These are phyloP conservation scores for Syngnathus rostellatus DNA, from an alignment of 2,797 vertebrate species.

Conservation along the genomic window DNA sequence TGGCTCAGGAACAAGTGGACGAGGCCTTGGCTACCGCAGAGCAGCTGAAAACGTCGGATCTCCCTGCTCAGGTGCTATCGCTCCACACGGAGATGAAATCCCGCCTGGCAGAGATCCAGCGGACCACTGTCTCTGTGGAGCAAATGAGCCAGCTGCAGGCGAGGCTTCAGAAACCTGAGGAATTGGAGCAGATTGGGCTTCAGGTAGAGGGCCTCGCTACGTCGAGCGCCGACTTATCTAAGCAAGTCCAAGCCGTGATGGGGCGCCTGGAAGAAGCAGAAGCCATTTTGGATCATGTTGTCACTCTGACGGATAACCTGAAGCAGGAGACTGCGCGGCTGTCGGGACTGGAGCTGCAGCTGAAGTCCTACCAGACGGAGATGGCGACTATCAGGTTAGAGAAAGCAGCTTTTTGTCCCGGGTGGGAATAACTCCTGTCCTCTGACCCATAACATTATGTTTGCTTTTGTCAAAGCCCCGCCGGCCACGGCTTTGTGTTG, in stretches of 20 bases:
- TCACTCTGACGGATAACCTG: constrained; percentile 27
- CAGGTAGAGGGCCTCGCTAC: constrained; percentile 43
- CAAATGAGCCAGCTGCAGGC: constrained; percentile 49
- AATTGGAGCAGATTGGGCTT: constrained; percentile 41
- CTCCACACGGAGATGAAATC: constrained; percentile 55
- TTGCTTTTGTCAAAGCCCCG: constrained; percentile 44
- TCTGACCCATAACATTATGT: constrained; percentile 52
- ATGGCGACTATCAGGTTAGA: constrained; percentile 51
- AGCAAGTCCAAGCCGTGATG: constrained; percentile 33
- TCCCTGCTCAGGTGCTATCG: constrained; percentile 55
- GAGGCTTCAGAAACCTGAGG: constrained; percentile 35
- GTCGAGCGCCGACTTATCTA: constrained; percentile 28
- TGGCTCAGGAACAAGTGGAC: constrained; percentile 55
- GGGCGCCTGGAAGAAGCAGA: constrained; percentile 28
- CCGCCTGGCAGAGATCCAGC: constrained; percentile 57
- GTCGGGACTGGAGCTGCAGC: constrained; percentile 37
- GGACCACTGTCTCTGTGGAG: constrained; percentile 49
- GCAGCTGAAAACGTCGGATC: constrained; percentile 54
- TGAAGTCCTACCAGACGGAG: constrained; percentile 40
- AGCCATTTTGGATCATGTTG: constrained; percentile 35
- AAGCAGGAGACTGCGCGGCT: constrained; percentile 39
- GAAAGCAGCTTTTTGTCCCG: constrained; percentile 15
- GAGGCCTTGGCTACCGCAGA: constrained; percentile 50
- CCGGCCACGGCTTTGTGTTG: constrained; percentile 34
- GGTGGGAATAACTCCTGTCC: constrained; percentile 47